Conservation (phyloP, 2,888 invertebrate genomes). For the Deilephila elpenor region DNA sequence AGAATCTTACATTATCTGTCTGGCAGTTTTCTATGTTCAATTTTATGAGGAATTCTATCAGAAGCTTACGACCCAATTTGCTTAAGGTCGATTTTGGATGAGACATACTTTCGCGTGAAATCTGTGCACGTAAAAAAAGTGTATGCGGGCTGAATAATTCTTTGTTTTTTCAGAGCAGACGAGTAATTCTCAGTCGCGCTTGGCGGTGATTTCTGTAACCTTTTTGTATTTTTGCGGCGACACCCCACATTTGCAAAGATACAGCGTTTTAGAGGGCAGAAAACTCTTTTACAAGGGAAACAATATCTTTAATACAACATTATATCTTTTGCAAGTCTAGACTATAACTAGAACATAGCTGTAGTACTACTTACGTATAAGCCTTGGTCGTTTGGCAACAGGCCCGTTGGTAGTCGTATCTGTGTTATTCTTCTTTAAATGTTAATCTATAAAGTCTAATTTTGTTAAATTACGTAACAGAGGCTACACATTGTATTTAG, state of each 20-base stretch:
- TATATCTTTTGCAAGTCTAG: too few relatives aligned
- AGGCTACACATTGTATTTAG: background rate
- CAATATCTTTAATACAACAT: too few relatives aligned
- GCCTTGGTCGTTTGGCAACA: too few relatives aligned
- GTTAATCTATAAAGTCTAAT: too few relatives aligned
- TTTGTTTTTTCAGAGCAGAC: conserved; percentile 37
- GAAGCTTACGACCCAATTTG: conserved; percentile 55
- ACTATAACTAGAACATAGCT: too few relatives aligned
- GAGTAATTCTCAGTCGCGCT: conserved; percentile 2
- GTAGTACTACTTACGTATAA: too few relatives aligned
- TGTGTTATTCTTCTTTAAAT: too few relatives aligned
- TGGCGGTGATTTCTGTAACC: background rate
- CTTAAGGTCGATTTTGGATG: conserved; percentile 50
- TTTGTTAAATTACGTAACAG: background rate
- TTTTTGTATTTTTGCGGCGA: conserved; percentile 2
- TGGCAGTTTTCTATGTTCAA: conserved; percentile 43
- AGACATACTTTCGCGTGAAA: conserved; percentile 54
- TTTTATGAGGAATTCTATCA: conserved; percentile 57
- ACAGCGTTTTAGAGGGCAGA: background rate
- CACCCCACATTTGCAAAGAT: background rate
- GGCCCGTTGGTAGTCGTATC: too few relatives aligned
- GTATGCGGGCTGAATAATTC: conserved; percentile 60
- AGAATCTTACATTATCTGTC: conserved; percentile 41
- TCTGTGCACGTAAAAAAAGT: conserved; percentile 56
- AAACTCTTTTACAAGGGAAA: background rate